Conservation (phyloP, 2,888 invertebrate genomes). For the Drosophila neonasuta region DNA sequence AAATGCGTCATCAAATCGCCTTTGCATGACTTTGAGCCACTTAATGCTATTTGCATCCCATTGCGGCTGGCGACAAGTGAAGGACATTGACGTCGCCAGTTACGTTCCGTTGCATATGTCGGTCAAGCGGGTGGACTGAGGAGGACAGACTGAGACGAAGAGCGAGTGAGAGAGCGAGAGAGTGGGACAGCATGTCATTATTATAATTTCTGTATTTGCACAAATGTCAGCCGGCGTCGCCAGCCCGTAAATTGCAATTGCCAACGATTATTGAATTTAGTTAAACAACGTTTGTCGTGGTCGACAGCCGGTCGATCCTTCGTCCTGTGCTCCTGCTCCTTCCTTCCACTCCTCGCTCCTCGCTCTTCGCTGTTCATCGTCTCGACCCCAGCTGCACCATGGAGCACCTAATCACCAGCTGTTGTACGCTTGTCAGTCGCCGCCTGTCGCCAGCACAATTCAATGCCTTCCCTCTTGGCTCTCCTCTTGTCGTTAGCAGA, state of each 20-base stretch:
- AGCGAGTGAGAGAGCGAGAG: not conserved
- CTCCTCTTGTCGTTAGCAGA: not conserved
- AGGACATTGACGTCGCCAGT: slow-evolving; percentile 52
- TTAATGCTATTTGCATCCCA: slow-evolving; percentile 77
- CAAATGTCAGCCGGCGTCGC: slow-evolving; percentile 61
- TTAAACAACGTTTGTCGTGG: slow-evolving; percentile 75
- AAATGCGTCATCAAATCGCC: slow-evolving; percentile 73
- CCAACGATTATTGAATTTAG: slow-evolving; percentile 79
- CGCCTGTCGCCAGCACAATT: slow-evolving; percentile 27
- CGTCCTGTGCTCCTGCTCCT: not conserved
- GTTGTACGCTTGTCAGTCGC: slow-evolving; percentile 56
- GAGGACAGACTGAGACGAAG: not conserved
- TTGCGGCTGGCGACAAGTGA: slow-evolving; percentile 57
- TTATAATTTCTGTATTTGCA: slow-evolving; percentile 79
- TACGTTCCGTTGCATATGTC: slow-evolving; percentile 53
- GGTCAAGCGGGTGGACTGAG: slow-evolving; percentile 28
- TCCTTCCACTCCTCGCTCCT: too few species aligned
- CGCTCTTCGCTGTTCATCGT: not conserved
- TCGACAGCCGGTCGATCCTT: slow-evolving; percentile 21
- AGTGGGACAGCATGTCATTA: slow-evolving; percentile 66
- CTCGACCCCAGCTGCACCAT: slow-evolving; percentile 17
- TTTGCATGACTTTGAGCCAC: slow-evolving; percentile 75
- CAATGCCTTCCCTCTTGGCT: not conserved
- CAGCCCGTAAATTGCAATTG: slow-evolving; percentile 75
- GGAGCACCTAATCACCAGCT: slow-evolving; percentile 66